Conservation (phyloP, 2,113 vertebrate genomes). For the Tyto alba region DNA sequence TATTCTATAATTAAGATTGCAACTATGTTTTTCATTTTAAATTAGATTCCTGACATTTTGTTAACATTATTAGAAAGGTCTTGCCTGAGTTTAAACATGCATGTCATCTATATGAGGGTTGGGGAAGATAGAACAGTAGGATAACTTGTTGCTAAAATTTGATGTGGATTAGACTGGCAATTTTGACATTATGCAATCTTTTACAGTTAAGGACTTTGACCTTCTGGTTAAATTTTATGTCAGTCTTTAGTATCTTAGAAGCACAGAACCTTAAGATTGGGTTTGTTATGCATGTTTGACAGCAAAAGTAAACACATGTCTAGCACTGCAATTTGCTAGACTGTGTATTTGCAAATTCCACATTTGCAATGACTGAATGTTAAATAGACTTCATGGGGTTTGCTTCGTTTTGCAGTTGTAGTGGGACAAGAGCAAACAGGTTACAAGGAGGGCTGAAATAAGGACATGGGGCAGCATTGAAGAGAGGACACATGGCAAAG, state of each 20-base stretch:
- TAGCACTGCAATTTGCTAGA: background rate
- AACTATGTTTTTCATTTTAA: slow-evolving; percentile 31
- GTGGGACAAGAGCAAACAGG: background rate
- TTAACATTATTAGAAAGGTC: slow-evolving; percentile 25
- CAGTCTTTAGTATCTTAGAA: background rate
- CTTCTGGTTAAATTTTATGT: background rate
- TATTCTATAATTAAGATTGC: slow-evolving; percentile 8
- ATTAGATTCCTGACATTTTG: slow-evolving; percentile 31
- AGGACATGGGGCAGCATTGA: background rate
- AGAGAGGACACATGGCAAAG: background rate
- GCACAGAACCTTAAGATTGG: background rate
- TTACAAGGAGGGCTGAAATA: background rate
- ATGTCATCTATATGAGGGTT: background rate
- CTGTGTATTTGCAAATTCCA: background rate
- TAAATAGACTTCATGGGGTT: background rate
- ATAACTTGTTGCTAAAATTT: background rate
- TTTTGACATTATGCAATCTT: background rate
- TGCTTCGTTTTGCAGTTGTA: background rate
- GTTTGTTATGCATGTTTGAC: background rate
- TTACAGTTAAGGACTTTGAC: background rate
- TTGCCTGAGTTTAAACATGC: slow-evolving; percentile 2
- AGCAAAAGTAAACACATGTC: background rate
- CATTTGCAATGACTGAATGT: background rate
- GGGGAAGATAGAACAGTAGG: background rate
- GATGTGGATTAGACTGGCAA: background rate